phyloP scores from a whole-genome alignment of 1,140 invertebrate species.

The Vanessa tameamea region DNA sequence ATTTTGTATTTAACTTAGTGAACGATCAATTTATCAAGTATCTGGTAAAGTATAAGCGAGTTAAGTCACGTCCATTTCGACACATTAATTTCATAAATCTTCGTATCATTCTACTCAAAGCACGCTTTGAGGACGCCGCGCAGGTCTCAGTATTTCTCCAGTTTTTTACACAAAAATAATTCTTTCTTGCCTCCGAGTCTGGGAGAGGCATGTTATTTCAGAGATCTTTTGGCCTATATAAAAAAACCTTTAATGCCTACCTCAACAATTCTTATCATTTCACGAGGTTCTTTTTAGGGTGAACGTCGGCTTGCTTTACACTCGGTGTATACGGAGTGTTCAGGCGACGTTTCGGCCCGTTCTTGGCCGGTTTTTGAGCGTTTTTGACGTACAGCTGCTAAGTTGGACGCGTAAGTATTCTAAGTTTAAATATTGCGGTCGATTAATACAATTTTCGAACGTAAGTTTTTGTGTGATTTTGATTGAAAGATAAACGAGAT shows the following conservation, averaged over 20 bases:
- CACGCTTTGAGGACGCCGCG: constrained; percentile 55
- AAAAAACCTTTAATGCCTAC: constrained; percentile 21
- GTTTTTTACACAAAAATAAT: constrained; percentile 57
- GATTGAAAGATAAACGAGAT: no score
- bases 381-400: not conserved
- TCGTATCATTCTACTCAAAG: constrained; percentile 29
- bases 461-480: no score
- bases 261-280: constrained; percentile 14
- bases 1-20: no score
- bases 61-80: constrained; percentile 31
- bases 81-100: constrained; percentile 12
- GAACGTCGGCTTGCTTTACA: not conserved
- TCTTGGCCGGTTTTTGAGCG: not conserved
- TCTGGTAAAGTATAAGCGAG: not conserved
- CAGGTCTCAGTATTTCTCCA: constrained; percentile 47
- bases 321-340: not conserved
- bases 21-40: not conserved
- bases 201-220: constrained; percentile 51
- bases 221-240: constrained; percentile 19
- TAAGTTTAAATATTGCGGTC: not conserved
- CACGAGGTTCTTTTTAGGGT: not conserved
- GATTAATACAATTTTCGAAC: not conserved
- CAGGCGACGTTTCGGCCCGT: not conserved
- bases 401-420: not conserved
- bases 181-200: constrained; percentile 43